Conservation (phyloP, 2,113 vertebrate genomes). For the Himantopus leucocephalus region DNA sequence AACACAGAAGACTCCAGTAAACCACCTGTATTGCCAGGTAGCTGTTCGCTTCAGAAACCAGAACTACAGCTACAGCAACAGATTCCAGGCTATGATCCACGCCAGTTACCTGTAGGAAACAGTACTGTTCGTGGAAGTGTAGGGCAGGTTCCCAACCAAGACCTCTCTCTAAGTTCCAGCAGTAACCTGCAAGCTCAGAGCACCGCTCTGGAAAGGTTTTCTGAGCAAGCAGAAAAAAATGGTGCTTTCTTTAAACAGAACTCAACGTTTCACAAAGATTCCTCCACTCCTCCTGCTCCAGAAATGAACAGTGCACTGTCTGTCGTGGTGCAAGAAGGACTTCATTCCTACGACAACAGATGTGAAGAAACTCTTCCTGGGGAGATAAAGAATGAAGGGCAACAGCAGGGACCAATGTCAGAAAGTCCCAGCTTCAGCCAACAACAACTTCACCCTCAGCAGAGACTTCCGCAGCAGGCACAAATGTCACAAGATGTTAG, state of each 20-base stretch:
- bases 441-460: background rate
- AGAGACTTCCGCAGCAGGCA: constrained; percentile 52
- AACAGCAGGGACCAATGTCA: background rate
- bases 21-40: constrained; percentile 74
- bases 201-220: constrained; percentile 68
- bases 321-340: constrained; percentile 54
- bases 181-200: constrained; percentile 75
- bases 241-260: constrained; percentile 76
- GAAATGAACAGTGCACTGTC: constrained; percentile 65
- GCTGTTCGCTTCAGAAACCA: constrained; percentile 69
- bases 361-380: constrained; percentile 63
- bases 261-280: constrained; percentile 78
- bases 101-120: constrained; percentile 62
- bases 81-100: constrained; percentile 56
- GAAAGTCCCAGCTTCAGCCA: constrained; percentile 38
- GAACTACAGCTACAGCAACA: constrained; percentile 73
- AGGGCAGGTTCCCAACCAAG: constrained; percentile 67
- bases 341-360: constrained; percentile 51
- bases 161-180: constrained; percentile 72
- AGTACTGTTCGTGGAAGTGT: constrained; percentile 56
- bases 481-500: background rate
- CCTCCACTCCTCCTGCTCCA: constrained; percentile 68
- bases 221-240: constrained; percentile 74
- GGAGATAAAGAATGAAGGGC: constrained; percentile 67
- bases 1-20: constrained; percentile 73